Conservation (phyloP, 92 coral and sea anemone species). For the Zoanthus sansibaricus region DNA sequence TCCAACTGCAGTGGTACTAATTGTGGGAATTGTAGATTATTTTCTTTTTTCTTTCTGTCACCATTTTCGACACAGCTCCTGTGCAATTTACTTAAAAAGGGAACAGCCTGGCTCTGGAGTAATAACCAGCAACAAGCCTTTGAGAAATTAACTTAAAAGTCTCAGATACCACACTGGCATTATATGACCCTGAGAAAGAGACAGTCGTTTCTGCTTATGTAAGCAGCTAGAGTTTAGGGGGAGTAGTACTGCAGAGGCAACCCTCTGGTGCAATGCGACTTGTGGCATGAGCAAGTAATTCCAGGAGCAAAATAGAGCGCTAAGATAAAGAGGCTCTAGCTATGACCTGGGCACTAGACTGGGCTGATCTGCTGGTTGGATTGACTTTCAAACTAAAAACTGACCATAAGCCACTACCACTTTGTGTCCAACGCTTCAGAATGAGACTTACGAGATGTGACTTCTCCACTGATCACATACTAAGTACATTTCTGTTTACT, state of each 20-base stretch:
- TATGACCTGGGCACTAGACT: constrained; percentile 62
- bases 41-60: too few relatives aligned
- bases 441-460: constrained; percentile 43
- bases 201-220: constrained; percentile 53
- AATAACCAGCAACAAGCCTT: constrained; percentile 10
- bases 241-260: not conserved
- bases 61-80: constrained; percentile 3
- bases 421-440: constrained; percentile 31
- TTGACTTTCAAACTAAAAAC: constrained; percentile 60
- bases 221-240: not conserved
- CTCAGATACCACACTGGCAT: constrained; percentile 53
- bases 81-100: too few relatives aligned
- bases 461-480: constrained; percentile 32
- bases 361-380: constrained; percentile 51
- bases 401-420: constrained; percentile 57
- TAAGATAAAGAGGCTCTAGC: constrained; percentile 72
- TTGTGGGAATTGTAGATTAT: too few relatives aligned
- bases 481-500: constrained; percentile 25
- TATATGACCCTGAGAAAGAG: constrained; percentile 41
- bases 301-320: constrained; percentile 63
- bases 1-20: too few relatives aligned
- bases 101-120: constrained; percentile 52
- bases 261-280: constrained; percentile 50
- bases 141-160: constrained; percentile 7
- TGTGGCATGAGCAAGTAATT: constrained; percentile 68